Evolutionary conservation across 2,888 invertebrate species (phyloP).

Genomic region (Stramonita haemastoma): DNA sequence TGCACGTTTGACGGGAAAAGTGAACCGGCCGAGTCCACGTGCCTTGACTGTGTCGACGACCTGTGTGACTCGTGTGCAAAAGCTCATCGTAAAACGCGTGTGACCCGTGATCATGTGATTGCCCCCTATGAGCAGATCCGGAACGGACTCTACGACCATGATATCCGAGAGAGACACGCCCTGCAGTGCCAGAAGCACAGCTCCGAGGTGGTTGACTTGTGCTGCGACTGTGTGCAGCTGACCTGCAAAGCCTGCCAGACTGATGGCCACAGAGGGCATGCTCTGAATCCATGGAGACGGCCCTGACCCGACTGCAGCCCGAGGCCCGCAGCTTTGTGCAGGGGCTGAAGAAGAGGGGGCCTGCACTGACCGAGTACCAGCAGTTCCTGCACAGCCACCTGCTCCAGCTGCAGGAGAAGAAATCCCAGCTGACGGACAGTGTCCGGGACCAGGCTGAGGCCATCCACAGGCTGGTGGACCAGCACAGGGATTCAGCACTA

Average conservation of each 20-base stretch:
- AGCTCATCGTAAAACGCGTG: constrained; percentile 70
- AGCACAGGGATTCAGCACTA: constrained; percentile 54
- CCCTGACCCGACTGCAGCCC: constrained; percentile 44
- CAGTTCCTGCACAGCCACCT: constrained; percentile 62
- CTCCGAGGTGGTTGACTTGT: constrained; percentile 58
- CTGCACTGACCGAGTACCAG: constrained; percentile 60
- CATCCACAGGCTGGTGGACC: constrained; percentile 66
- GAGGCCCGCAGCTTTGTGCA: constrained; percentile 55
- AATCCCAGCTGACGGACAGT: constrained; percentile 49
- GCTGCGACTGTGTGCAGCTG: constrained; percentile 62
- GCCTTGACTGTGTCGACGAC: constrained; percentile 72
- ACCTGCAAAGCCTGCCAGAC: constrained; percentile 67
- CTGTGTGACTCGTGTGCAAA: constrained; percentile 68
- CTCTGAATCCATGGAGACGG: constrained; percentile 49
- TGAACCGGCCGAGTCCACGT: constrained; percentile 58
- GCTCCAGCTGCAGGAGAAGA: constrained; percentile 53
- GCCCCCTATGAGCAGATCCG: constrained; percentile 64
- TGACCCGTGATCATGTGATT: constrained; percentile 70
- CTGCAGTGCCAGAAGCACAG: constrained; percentile 60
- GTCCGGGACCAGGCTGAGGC: constrained; percentile 62
- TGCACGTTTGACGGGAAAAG: constrained; percentile 64
- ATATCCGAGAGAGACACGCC: constrained; percentile 63
- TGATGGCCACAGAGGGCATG: constrained; percentile 59
- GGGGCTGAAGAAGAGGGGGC: constrained; percentile 59
- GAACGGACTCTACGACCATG: constrained; percentile 67